Percentiles rank a stretch among this genome's conserved stretches.
Conservation (phyloP, 2,797 vertebrate species). For the Artibeus lituratus region DNA sequence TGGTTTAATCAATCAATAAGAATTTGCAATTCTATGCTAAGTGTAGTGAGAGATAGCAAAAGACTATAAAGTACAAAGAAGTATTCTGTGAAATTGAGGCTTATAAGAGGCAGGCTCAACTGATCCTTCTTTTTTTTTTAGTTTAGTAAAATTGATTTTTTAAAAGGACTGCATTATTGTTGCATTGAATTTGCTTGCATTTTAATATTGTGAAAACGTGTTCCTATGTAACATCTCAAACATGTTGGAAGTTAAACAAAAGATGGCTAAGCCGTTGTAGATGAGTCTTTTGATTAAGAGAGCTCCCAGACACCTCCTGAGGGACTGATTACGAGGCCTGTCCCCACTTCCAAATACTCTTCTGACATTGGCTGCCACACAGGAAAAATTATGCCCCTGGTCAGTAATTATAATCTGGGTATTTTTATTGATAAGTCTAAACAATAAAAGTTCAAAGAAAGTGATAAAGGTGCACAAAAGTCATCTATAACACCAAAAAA, state of each 20-base stretch:
- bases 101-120: neutral
- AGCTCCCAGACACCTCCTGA: neutral
- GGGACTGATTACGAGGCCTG: neutral
- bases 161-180: neutral
- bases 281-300: neutral
- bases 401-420: neutral
- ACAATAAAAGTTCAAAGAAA: neutral
- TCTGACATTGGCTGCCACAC: neutral
- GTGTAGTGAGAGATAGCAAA: slow-evolving; percentile 50
- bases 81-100: slow-evolving; percentile 5
- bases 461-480: neutral
- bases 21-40: slow-evolving; percentile 70
- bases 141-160: slow-evolving; percentile 11
- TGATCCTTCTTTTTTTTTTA: neutral
- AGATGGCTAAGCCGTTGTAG: neutral
- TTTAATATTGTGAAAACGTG: slow-evolving; percentile 22
- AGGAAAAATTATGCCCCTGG: neutral
- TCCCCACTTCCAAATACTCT: neutral
- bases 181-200: neutral
- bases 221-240: neutral
- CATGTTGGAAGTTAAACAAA: neutral
- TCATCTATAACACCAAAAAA: neutral
- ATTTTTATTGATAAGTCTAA: neutral
- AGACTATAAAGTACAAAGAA: neutral
- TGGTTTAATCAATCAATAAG: slow-evolving; percentile 68